phyloP scores from a whole-genome alignment of 2,113 vertebrate species.

The Callipepla californica region DNA sequence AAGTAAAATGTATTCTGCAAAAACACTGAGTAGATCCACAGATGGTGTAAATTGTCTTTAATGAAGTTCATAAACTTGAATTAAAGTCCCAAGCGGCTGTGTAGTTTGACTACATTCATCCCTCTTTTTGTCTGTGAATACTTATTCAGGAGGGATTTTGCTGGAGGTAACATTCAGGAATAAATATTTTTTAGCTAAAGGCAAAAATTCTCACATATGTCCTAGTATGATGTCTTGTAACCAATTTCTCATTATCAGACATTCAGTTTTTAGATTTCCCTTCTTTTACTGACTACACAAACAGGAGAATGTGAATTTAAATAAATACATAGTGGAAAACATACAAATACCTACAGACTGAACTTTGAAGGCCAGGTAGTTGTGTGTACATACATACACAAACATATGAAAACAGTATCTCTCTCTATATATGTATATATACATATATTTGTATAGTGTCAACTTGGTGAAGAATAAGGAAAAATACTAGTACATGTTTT shows the following conservation, averaged over 20 bases:
- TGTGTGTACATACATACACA: background rate
- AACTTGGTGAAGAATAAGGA: background rate
- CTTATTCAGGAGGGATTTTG: slow-evolving; percentile 6
- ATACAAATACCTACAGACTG: background rate
- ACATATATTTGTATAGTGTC: background rate
- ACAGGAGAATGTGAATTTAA: background rate
- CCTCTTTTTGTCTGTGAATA: slow-evolving; percentile 1
- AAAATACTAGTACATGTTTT: background rate
- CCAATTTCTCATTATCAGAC: background rate
- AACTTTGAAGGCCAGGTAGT: background rate
- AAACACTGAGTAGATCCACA: slow-evolving; percentile 8
- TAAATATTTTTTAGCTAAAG: background rate
- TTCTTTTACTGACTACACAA: background rate
- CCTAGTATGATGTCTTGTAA: background rate
- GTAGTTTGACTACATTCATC: slow-evolving; percentile 37
- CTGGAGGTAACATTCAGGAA: background rate
- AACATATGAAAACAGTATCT: too few relatives aligned
- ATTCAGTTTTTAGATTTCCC: background rate
- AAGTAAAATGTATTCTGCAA: slow-evolving; percentile 4
- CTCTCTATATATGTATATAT: too few relatives aligned
- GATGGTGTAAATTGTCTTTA: slow-evolving; percentile 54
- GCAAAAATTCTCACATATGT: background rate
- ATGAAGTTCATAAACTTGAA: slow-evolving; percentile 60
- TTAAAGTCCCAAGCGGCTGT: slow-evolving; percentile 42
- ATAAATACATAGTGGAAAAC: background rate